Evolutionary conservation across 2,113 vertebrate species (phyloP), one percentile per base, ranked within the genome.

Genomic region (Oryzias melastigma): DNA sequence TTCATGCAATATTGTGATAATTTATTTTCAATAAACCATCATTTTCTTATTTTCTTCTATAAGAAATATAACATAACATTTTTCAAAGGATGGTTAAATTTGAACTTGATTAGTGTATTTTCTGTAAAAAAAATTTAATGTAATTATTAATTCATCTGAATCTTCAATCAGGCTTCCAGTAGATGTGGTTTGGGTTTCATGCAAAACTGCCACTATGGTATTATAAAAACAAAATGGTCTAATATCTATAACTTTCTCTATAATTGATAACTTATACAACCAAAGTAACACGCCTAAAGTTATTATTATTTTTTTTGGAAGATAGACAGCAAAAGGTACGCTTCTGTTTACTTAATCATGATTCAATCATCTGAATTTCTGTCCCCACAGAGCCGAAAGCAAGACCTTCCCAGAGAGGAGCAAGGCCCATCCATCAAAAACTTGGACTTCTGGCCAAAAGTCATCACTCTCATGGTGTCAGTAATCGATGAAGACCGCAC

Each of bases 401-500:
- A 93, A 82, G 94, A 96, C 35, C 64, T 93, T 78, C 89, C 94
- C 77, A 92, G 94, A 40, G 96, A 98, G 72, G 95, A 98, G 27
- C 96, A 98, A 75, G 96, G 96, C 24, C 96, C 96, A 1, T 95
- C 93, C 0, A 94, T 92, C 74, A 95, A 96, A 87, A 97, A 95
- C 82, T 84, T 98, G 91, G 96, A 98, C 78, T 98, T 98, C 80
- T 98, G 96, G 96, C 92, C 94, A 43, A 96, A 97, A 47, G 90
- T 98, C 73, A 98, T 98, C 80, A 98, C 96, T 62, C 81, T 98
- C 59, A 98, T 98, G 95, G 90, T 98, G 55, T 96, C 95, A 42
- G 94, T 97, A 51, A 96, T 98, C 71, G 96, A 98, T 73, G 96
- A 98, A 52, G 96, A 97, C 83, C 93, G 94, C 75, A 95, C 92